Evolutionary conservation across 1,140 invertebrate genomes (phyloP), one percentile per base, ranked within the genome.

Genomic region (Ectropis grisescens): DNA sequence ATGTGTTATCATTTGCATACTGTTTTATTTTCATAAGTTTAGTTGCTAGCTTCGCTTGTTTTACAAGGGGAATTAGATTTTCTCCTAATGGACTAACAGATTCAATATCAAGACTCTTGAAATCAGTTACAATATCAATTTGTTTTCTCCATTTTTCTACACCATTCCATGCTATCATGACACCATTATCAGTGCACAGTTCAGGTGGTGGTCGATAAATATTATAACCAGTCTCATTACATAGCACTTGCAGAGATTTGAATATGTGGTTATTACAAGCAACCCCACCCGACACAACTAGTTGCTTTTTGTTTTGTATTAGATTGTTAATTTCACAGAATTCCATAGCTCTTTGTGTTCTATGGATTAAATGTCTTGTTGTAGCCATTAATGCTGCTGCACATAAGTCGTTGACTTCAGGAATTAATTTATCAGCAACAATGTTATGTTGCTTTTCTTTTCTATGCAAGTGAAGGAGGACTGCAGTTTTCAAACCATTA

Each of bases 141-240:
- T 53, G 42, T 57, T 45, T 60, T 31, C 33, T 45, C 68, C 69
- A 84, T 64, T 89, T 91, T 82, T 98, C 96, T 14, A 96, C 83
- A 5, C 95, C 96, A 86, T 97, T 97, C 97, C 97, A 99, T 13
- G 97, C 97, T 53, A 99, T 96, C 98, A 99, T 99, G 7, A 97
- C 86, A 15, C 97, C 98, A 88, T 99, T 99, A 72, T 99, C 98
- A 1, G 93, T 97, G 69, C 97, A 99, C 2, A 98, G 84, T 53
- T 90, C 87, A 10, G 90, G 87, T 4, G 91, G 88, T 8, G 97
- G 95, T 49, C 90, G 86, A 24, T 87, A 87, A 23, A 92, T 86
- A 56, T 84, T 80, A 60, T 90, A 95, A 19, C 83, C 84, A 55
- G 87, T 85, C 42, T 90, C 81, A 9, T 85, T 44, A 62, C 93